Conservation (phyloP, 2,113 vertebrate species). For the human region GRCh38 chr3:53510501-53511000, state of each 20-base stretch:
- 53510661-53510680: not conserved
- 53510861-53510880: not conserved
- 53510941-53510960: not conserved
- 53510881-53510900: not conserved
- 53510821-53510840: not conserved
- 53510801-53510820: not conserved
- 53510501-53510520: not conserved
- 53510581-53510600: not conserved
- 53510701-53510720: not conserved
- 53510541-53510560: not conserved
- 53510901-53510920: not conserved
- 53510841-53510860: not conserved
- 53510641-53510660: not conserved
- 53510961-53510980: not conserved
- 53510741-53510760: not conserved
- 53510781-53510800: not conserved
- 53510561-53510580: not conserved
- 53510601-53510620: not conserved
- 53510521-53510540: not conserved
- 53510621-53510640: not conserved
- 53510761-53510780: not conserved
- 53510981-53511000: not conserved
- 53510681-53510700: not conserved
- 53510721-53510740: not conserved
- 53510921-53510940: not conserved